Evolutionary conservation across 2,888 invertebrate genomes (phyloP), one percentile per base, ranked within the genome.

Genomic region (Lymantria dispar): DNA sequence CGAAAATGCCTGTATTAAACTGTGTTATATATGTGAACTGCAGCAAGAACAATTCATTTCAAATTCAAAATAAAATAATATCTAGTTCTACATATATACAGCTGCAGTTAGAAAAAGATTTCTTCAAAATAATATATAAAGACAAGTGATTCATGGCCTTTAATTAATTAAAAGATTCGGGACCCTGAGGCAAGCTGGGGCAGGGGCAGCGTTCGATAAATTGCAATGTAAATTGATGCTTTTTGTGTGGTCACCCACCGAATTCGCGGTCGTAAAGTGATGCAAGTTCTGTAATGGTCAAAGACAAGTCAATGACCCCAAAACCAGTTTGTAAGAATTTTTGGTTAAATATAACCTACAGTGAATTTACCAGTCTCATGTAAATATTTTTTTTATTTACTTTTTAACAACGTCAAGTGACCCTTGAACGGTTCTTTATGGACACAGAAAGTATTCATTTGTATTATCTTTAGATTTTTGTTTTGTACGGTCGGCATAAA

Each of bases 241-340:
- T 74, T 60, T 72, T 72, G 75, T 74, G 63, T 60, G 62, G 70
- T 67, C 68, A 71, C 70, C 38, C 12, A 72, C 70, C 54, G 66
- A 78, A 74, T 70, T 67, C 66, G 65, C 66, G 58, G 61, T 70
- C 65, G 73, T 71, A 69, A 73, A 75, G 64, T 85, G 81, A 86
- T 83, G 83, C 86, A 87, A 85, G 73, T 64, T 67, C 64, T 63
- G 78, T 82, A 81, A 83, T 80, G 80, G 76, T 69, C 76, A 75
- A 74, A 77, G 81, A 79, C 78, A 74, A 71, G 86, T 85, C 87
- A 80, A 73, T 81, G 87, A 60, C 82, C 86, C 68, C 56, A 48
- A 48, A 74, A 84, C 85, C 68, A 74, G 87, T 83, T 82, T 52
- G 46, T 13, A 55, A 58, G 68, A 70, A 66, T 73, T 76, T 64